Base-by-base conservation (phyloP, 1,140 invertebrate genomes). In the Cepaea nemoralis region DNA sequence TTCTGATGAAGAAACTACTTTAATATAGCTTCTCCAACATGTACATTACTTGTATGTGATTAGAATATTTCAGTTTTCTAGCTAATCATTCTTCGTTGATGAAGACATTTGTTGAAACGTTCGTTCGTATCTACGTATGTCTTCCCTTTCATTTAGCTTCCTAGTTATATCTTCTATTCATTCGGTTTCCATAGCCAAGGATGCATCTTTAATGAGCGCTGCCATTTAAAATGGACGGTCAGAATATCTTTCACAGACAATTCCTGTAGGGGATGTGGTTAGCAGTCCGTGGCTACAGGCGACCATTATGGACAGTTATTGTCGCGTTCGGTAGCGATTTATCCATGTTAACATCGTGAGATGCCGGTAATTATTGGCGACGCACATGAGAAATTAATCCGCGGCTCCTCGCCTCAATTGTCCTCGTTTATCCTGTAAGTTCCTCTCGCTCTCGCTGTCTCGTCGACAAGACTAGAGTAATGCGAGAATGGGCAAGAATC, bases 241-340 rank as follows among this genome's bases (percentile, higher is more conserved):
- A 45, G 16, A 45, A 45, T 45, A 45, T 6, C 42, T 45, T 10
- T 45, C 8, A 45, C 6, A 55, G 22, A 55, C 8, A 24, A 19
- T 55, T 19, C 50, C 50, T 2, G 3, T 55, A 55, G 50, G 59
- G 33, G 27, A 16, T 31, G 27, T 63, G 27, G 59, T 31, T 31
- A 63, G 59, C 27, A 16, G 59, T 16, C 59, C 59, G 27, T 45
- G 40, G 31, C 14, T 45, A 33, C 40, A 33, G 22, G 42, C 71
- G 71, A 42, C 71, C 27, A 74, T 74, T 74, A 74, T 74, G 71
- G 71, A 74, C 71, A 74, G 71, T 74, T 74, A 74, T 33, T 74
- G 71, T 48, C 71, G 71, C 71, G 39, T 42, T 74, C 42, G 39
- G 42, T n/a, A 27, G n/a, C 40, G 71, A 74, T 74, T 74, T 74